Evolutionary conservation across 2,888 invertebrate genomes (phyloP).

Genomic region (Metopia argyrocephala): DNA sequence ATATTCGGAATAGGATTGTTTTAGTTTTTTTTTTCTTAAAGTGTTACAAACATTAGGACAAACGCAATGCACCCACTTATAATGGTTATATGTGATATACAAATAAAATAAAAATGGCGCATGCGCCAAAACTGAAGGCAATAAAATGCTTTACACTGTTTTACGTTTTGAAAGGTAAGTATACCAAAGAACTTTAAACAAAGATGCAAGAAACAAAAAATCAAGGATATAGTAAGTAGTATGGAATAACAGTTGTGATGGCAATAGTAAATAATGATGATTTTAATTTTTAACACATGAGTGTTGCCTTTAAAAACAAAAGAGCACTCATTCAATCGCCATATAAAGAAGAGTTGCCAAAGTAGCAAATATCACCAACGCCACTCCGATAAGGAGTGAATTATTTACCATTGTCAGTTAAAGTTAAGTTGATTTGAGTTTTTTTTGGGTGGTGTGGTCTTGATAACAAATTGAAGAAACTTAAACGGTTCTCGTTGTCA

Average conservation of each 20-base stretch:
- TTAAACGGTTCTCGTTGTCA: not conserved
- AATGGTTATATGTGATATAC: too few relatives aligned
- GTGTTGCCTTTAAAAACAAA: constrained; percentile 19
- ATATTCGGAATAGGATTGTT: too few relatives aligned
- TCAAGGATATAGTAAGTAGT: not conserved
- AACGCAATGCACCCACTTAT: not conserved
- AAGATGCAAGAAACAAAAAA: not conserved
- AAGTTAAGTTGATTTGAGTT: not conserved
- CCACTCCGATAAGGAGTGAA: constrained; percentile 54
- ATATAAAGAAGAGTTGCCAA: constrained; percentile 1
- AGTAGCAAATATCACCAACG: constrained; percentile 14
- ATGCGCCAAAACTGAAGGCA: constrained; percentile 55
- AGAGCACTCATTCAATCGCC: constrained; percentile 31
- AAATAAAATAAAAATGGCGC: constrained; percentile 10
- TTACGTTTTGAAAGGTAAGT: constrained; percentile 9
- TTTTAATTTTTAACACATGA: constrained; percentile 62
- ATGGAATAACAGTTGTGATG: not conserved
- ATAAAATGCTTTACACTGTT: constrained; percentile 56
- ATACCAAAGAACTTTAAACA: not conserved
- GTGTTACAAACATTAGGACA: not conserved
- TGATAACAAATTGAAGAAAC: not conserved
- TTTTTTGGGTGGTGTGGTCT: not conserved
- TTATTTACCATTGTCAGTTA: constrained; percentile 56
- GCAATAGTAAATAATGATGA: constrained; percentile 53
- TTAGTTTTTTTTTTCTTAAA: too few relatives aligned